phyloP scores from a whole-genome alignment of 2,113 vertebrate genomes.

The Phaetusa simplex region DNA sequence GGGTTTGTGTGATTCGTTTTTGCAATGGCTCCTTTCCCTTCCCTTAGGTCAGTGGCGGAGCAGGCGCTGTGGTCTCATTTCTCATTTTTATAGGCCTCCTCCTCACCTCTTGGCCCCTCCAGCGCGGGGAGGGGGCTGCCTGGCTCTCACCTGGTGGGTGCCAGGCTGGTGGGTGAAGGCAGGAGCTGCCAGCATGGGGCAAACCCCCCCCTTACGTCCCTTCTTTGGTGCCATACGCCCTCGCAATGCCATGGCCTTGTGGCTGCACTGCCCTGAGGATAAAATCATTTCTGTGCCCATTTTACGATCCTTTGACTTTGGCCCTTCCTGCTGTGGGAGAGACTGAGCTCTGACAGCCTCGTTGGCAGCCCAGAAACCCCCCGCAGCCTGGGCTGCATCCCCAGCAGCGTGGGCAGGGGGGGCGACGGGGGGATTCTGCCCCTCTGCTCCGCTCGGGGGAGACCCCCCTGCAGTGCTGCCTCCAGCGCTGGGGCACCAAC shows the following conservation, averaged over 20 bases:
- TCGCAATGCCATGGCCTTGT: accelerated
- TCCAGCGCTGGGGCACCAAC: no score
- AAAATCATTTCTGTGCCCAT: neutral
- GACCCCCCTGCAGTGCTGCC: no score
- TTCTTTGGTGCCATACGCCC: neutral
- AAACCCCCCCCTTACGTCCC: neutral
- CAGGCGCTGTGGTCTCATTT: neutral
- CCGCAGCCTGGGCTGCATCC: neutral
- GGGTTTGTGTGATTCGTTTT: neutral
- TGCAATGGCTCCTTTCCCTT: neutral
- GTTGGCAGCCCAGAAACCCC: neutral
- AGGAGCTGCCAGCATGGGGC: neutral
- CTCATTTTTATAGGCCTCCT: neutral
- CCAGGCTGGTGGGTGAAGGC: neutral
- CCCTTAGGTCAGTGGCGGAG: neutral
- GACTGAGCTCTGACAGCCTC: neutral
- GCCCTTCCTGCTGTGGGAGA: neutral
- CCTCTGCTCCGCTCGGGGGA: no score
- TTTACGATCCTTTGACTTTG: neutral
- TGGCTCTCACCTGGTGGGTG: neutral
- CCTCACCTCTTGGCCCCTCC: accelerated
- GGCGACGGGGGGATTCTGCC: no score
- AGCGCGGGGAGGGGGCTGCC: neutral
- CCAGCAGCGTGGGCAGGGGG: neutral
- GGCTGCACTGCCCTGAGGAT: neutral